Conservation (phyloP, 2,888 invertebrate genomes). For the Corbicula japonica region DNA sequence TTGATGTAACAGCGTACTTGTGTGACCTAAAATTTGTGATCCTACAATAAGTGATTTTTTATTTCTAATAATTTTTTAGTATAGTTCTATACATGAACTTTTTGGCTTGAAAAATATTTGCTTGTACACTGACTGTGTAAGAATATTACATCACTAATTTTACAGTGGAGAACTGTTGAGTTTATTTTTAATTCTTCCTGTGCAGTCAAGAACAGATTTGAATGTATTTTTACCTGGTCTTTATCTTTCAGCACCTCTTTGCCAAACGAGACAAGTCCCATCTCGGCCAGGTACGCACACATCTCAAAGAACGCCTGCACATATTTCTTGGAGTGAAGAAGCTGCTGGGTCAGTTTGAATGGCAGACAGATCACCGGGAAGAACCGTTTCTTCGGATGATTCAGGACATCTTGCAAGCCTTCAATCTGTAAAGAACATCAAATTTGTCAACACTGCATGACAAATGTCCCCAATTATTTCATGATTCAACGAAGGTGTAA, state of each 20-base stretch:
- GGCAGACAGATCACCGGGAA: slow-evolving; percentile 90
- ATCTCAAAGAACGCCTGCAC: slow-evolving; percentile 89
- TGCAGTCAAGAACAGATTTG: too few species aligned
- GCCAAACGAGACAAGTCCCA: slow-evolving; percentile 91
- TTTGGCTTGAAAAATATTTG: too few species aligned
- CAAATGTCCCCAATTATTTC: too few species aligned
- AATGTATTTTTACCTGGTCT: slow-evolving; percentile 88
- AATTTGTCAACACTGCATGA: too few species aligned
- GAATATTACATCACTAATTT: too few species aligned
- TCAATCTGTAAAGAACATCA: slow-evolving; percentile 87
- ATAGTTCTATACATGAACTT: too few species aligned
- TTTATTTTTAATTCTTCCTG: too few species aligned
- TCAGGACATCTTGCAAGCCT: slow-evolving; percentile 89
- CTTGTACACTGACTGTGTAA: too few species aligned
- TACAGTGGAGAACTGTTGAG: too few species aligned
- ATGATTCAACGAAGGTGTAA: too few species aligned
- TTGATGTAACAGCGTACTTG: too few species aligned
- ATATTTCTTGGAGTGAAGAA: slow-evolving; percentile 89
- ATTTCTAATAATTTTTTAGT: neutral
- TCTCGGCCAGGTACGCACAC: slow-evolving; percentile 89
- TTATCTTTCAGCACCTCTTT: slow-evolving; percentile 90
- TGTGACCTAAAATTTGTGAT: too few species aligned
- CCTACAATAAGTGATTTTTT: neutral
- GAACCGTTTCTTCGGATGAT: slow-evolving; percentile 90
- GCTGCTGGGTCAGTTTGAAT: slow-evolving; percentile 87